A percentile compares a stretch with the other conserved stretches of the same genome.
These are phyloP conservation scores for Zele albiditarsus DNA, from an alignment of 2,888 invertebrate genomes.

Conservation along the genomic window DNA sequence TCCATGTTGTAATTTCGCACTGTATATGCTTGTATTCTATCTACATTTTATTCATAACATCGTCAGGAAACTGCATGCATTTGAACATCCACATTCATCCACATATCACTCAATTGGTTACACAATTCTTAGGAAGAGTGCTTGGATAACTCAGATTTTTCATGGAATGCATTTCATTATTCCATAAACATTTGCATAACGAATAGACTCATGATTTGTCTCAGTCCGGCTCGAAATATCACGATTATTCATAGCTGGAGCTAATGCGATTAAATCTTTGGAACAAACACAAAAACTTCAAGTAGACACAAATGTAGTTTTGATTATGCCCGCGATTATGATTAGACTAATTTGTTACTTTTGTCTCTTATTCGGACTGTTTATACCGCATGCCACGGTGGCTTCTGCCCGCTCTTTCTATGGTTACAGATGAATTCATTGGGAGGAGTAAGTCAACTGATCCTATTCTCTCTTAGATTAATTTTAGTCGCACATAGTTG, in stretches of 20 bases:
- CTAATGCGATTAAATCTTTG: background rate
- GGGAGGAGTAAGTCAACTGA: conserved; percentile 70
- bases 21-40: background rate
- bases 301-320: background rate
- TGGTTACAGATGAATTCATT: conserved; percentile 69
- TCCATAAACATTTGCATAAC: background rate
- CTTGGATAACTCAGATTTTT: background rate
- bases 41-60: background rate
- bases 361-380: conserved; percentile 42
- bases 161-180: background rate
- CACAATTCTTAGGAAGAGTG: background rate
- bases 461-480: conserved; percentile 29
- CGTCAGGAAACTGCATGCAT: conserved; percentile 10
- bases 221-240: no score
- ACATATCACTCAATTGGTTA: background rate
- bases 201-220: background rate
- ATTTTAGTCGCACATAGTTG: background rate
- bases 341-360: conserved; percentile 34
- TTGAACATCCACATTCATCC: background rate
- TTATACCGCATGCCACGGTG: conserved; percentile 44
- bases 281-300: background rate
- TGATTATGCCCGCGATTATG: background rate
- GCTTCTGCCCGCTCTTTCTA: conserved; percentile 43
- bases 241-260: background rate
- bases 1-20: background rate